These are phyloP conservation scores for Microtus richardsoni DNA, from an alignment of 2,113 vertebrate genomes.

Conservation along the genomic window DNA sequence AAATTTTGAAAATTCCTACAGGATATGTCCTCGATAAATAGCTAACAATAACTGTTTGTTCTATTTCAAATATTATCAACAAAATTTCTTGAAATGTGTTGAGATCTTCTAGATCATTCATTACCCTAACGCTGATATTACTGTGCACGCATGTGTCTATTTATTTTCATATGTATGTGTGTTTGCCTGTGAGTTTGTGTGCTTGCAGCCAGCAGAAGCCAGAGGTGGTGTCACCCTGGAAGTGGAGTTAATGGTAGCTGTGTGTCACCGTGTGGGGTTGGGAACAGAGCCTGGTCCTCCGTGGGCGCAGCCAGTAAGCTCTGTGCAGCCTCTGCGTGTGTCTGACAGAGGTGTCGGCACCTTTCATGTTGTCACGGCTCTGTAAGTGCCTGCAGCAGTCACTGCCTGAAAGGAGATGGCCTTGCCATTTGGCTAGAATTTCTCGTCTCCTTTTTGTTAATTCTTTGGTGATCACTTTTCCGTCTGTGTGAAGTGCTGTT, in stretches of 20 bases:
- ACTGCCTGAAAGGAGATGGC: neutral
- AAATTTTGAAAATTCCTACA: slow-evolving; percentile 70
- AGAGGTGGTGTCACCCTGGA: neutral
- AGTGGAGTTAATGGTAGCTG: neutral
- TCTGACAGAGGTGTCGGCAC: neutral
- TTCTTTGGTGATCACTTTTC: neutral
- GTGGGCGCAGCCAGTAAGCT: neutral
- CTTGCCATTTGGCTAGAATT: slow-evolving; percentile 4
- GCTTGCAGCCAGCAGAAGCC: neutral
- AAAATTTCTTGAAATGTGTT: slow-evolving; percentile 47
- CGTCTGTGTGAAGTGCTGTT: neutral
- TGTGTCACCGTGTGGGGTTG: neutral
- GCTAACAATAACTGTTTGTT: slow-evolving; percentile 10
- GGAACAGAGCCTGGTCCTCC: neutral
- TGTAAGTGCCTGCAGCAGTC: neutral
- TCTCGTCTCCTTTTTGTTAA: neutral
- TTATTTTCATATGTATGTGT: neutral
- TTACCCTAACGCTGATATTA: slow-evolving; percentile 34
- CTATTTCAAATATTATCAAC: neutral
- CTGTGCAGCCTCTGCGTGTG: neutral
- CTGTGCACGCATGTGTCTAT: neutral
- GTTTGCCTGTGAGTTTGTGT: neutral
- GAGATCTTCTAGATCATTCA: slow-evolving; percentile 2
- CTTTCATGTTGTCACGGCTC: neutral
- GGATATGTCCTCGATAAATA: slow-evolving; percentile 30